Percentiles rank a stretch among this genome's conserved stretches.
These are phyloP conservation scores for Synergus gifuensis DNA, from an alignment of 2,888 invertebrate species.

Conservation along the genomic window DNA sequence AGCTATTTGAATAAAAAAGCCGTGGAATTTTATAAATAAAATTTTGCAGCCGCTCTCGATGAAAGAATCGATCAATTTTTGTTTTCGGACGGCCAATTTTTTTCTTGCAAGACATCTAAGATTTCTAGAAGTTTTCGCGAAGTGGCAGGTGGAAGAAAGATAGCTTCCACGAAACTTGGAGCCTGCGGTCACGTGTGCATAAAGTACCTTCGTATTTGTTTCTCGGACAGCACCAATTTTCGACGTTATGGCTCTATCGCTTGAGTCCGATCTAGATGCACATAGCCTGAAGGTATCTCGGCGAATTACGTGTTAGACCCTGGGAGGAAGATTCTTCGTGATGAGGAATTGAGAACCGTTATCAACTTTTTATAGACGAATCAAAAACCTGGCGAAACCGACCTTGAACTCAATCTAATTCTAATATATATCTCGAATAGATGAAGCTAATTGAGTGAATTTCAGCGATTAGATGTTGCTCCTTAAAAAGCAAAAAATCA, in stretches of 20 bases:
- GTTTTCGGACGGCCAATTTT: not conserved
- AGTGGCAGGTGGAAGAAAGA: constrained; percentile 68
- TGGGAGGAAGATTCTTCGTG: not conserved
- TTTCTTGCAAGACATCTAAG: constrained; percentile 25
- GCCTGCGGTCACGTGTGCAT: constrained; percentile 59
- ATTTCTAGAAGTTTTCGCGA: constrained; percentile 23
- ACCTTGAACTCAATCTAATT: not conserved
- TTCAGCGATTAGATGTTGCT: too few species aligned
- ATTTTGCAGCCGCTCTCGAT: not conserved
- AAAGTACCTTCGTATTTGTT: constrained; percentile 62
- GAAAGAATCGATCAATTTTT: constrained; percentile 19
- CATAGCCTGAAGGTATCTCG: constrained; percentile 55
- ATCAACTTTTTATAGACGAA: not conserved
- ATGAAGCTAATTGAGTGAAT: too few species aligned
- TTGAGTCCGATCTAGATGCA: constrained; percentile 59
- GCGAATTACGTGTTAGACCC: constrained; percentile 54
- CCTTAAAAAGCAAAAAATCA: too few species aligned
- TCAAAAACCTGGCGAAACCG: not conserved
- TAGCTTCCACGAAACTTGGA: constrained; percentile 70
- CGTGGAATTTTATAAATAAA: not conserved
- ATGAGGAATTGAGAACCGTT: not conserved
- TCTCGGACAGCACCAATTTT: constrained; percentile 69
- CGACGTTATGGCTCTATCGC: constrained; percentile 69
- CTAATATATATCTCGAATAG: too few species aligned
- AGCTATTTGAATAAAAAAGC: not conserved